These are phyloP conservation scores for Epizoanthus scotinus DNA, from an alignment of 92 coral and sea anemone species.

Conservation along the genomic window DNA sequence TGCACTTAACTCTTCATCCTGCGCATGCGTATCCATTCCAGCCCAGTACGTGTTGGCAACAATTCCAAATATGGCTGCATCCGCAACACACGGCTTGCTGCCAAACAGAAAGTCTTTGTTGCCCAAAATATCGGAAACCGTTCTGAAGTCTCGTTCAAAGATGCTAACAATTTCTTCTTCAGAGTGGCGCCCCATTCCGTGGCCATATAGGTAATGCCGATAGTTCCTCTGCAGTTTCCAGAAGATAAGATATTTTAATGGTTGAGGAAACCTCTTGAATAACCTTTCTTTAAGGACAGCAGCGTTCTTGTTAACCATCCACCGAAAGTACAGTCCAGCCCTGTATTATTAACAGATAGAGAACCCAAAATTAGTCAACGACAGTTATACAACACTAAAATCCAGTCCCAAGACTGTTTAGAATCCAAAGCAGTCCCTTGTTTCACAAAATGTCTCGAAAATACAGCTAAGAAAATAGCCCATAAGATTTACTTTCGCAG, in stretches of 20 bases:
- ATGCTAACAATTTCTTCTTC: conserved; percentile 23
- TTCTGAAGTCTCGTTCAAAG: conserved; percentile 24
- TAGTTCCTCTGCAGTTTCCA: background rate
- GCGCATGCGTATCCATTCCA: background rate
- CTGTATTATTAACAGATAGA: background rate
- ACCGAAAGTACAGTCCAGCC: conserved; percentile 29
- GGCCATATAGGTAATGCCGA: conserved; percentile 24
- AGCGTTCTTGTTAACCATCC: conserved; percentile 20
- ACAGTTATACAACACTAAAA: too few relatives aligned
- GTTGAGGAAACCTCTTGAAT: background rate
- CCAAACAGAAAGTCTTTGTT: conserved; percentile 31
- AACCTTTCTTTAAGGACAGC: background rate
- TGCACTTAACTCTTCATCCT: background rate
- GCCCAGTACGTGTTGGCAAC: conserved; percentile 13
- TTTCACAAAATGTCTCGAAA: too few relatives aligned
- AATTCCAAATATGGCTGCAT: conserved; percentile 15
- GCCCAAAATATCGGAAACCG: conserved; percentile 11
- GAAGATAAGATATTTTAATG: conserved; percentile 6
- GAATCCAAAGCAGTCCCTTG: too few relatives aligned
- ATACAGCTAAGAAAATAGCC: too few relatives aligned
- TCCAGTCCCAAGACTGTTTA: too few relatives aligned
- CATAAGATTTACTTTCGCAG: too few relatives aligned
- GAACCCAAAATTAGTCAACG: too few relatives aligned
- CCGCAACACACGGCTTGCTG: conserved; percentile 28
- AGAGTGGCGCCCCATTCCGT: conserved; percentile 37